phyloP scores from a whole-genome alignment of 2,888 invertebrate species.

The Chaetoderma sp. region DNA sequence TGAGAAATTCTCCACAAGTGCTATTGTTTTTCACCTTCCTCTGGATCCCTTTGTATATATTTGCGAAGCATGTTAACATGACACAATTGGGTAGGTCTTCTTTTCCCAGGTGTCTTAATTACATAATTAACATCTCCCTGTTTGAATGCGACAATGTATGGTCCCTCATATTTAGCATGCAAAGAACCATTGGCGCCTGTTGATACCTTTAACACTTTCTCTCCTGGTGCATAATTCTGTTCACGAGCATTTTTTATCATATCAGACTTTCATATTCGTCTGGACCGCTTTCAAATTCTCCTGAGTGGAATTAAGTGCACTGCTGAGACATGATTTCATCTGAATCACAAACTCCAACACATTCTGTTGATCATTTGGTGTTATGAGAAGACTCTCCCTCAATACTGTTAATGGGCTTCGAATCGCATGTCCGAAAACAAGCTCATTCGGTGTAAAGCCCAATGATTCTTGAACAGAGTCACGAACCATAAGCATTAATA shows the following conservation, averaged over 20 bases:
- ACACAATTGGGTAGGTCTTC: conserved; percentile 25
- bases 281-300: not conserved
- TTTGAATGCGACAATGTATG: conserved; percentile 2
- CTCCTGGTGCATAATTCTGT: conserved; percentile 28
- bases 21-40: too few species aligned
- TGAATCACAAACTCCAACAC: not conserved
- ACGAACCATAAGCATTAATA: not conserved
- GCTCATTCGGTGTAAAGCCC: not conserved
- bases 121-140: conserved; percentile 12
- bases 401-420: not conserved
- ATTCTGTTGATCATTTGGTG: not conserved
- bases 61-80: conserved; percentile 37
- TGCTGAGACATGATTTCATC: not conserved
- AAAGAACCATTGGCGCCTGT: not conserved
- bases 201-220: conserved; percentile 32
- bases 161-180: conserved; percentile 14
- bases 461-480: not conserved
- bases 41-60: conserved; percentile 25
- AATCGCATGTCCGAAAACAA: conserved; percentile 17
- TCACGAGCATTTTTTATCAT: not conserved
- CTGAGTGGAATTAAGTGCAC: not conserved
- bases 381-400: not conserved
- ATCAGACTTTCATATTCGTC: not conserved
- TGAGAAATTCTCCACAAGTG: too few species aligned
- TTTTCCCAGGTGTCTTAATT: conserved; percentile 30